Base-by-base conservation (phyloP, 2,797 vertebrate genomes). In the Cyclopterus lumpus region DNA sequence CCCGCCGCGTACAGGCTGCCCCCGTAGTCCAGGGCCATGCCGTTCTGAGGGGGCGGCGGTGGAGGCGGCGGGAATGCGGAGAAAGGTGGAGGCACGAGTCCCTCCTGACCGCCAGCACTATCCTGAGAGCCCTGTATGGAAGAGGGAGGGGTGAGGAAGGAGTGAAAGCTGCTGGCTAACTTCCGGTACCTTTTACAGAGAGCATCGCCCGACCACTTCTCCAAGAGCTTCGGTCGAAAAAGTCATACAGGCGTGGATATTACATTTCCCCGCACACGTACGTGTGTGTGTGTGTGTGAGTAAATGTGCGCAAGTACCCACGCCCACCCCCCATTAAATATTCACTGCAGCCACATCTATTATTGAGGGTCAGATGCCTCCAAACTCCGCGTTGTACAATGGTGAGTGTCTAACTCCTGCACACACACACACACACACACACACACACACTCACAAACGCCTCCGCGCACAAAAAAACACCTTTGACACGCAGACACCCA, bases 41-140 rank as follows among this genome's bases (percentile, higher is more conserved):
- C 95, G 80, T 96, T 96, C 88, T 96, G 95, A 63, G 95, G 94
- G 18, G 95, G 95, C 0, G 95, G 95, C 0, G 95, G 95, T 0
- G 95, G 95, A 70, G 95, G 95, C 44, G 95, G 95, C 55, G 95
- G 94, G 80, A 95, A 95, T 0, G 93, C 78, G 0, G 95, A 93
- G 90, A 95, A 96, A 60, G 94, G 92, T 57, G 93, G 94, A 69
- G 94, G 91, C 48, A 95, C 92, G 1, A 95, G 94, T 63, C 95
- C 95, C 84, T 96, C 94, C 88, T 94, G 93, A 88, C 93, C 89
- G 26, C 93, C 93, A 88, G 94, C 90, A 81, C 90, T 91, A 88
- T 95, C 95, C 91, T 96, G 95, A 86, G 95, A 94, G 83, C 94
- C 93, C 95, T 95, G 87, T 42, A 42, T 30, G 54, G 80, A 32